Percentiles rank a stretch among this genome's conserved stretches.
phyloP scores from a whole-genome alignment of 1,140 invertebrate species.

The Polypedilum vanderplanki region DNA sequence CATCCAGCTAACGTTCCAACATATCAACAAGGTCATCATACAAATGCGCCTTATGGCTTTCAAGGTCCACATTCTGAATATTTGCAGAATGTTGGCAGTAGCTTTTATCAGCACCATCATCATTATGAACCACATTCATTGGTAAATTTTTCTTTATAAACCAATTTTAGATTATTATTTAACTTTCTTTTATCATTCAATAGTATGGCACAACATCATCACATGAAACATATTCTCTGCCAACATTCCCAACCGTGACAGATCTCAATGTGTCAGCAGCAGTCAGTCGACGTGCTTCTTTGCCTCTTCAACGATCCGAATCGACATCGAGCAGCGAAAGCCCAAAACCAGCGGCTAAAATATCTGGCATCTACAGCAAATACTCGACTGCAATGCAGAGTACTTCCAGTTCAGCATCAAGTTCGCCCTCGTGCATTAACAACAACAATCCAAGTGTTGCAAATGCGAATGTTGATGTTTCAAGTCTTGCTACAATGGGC shows the following conservation, averaged over 20 bases:
- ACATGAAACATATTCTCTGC: constrained; percentile 55
- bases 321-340: constrained; percentile 63
- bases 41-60: not conserved
- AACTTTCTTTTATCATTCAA: constrained; percentile 10
- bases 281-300: constrained; percentile 60
- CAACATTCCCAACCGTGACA: constrained; percentile 53
- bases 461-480: constrained; percentile 26
- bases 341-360: constrained; percentile 50
- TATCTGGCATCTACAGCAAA: constrained; percentile 34
- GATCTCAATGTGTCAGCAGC: constrained; percentile 53
- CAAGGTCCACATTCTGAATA: not conserved
- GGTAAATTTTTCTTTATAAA: constrained; percentile 23
- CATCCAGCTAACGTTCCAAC: constrained; percentile 47
- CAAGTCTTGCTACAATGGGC: constrained; percentile 30
- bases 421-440: constrained; percentile 50
- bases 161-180: not conserved
- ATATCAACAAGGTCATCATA: constrained; percentile 31
- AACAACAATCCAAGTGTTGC: constrained; percentile 30
- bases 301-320: constrained; percentile 67
- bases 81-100: constrained; percentile 37
- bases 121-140: constrained; percentile 25
- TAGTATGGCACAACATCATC: constrained; percentile 38
- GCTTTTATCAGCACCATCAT: constrained; percentile 38
- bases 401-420: constrained; percentile 59
- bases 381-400: constrained; percentile 50